Percentiles rank a stretch among this genome's conserved stretches.
Conservation (phyloP, 2,888 invertebrate genomes). For the Macrosiphum euphorbiae region DNA sequence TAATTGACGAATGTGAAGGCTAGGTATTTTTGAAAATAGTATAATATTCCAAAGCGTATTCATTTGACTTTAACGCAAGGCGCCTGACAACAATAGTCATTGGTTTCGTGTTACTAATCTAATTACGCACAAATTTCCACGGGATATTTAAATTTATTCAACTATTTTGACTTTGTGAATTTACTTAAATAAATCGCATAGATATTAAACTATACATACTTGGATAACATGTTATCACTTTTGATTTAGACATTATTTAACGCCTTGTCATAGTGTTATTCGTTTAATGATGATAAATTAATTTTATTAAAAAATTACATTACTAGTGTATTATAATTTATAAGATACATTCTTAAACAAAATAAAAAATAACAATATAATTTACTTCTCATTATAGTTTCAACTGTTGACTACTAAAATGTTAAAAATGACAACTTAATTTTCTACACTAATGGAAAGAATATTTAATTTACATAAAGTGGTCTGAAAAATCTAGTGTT, state of each 20-base stretch:
- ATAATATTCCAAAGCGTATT: background rate
- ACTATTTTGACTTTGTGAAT: background rate
- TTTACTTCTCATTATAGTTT: background rate
- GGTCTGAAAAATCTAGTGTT: background rate
- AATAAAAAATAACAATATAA: background rate
- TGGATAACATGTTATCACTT: background rate
- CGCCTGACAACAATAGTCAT: background rate
- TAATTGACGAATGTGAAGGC: background rate
- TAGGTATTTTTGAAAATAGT: background rate
- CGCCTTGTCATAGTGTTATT: background rate
- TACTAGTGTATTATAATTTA: background rate
- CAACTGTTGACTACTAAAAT: background rate
- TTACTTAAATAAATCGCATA: background rate
- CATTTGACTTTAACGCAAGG: conserved; percentile 38
- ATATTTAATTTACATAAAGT: background rate
- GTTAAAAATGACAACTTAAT: background rate
- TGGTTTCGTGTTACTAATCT: background rate
- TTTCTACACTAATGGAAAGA: background rate
- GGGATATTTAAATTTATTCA: background rate
- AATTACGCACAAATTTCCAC: background rate
- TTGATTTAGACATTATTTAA: conserved; percentile 2
- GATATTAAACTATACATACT: background rate
- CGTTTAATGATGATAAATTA: background rate
- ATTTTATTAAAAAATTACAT: background rate
- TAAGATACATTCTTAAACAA: no score